phyloP scores from a whole-genome alignment of 2,797 vertebrate species.

The Etheostoma nigrum region DNA sequence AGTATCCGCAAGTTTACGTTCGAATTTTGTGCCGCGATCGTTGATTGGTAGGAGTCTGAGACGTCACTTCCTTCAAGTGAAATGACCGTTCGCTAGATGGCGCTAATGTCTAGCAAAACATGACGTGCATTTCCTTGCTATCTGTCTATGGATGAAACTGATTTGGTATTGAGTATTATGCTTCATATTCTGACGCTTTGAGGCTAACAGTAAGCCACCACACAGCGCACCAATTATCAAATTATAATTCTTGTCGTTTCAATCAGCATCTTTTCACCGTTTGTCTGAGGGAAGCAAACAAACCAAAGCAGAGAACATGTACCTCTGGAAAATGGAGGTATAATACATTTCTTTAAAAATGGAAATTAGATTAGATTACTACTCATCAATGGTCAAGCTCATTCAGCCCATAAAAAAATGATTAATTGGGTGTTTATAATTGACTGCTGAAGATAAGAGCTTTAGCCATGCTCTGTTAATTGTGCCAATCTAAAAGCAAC shows the following conservation, averaged over 20 bases:
- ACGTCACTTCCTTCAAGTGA: constrained; percentile 67
- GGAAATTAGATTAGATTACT: constrained; percentile 39
- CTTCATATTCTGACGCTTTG: constrained; percentile 17
- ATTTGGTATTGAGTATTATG: constrained; percentile 31
- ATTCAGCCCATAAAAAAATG: constrained; percentile 43
- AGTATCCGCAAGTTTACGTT: constrained; percentile 51
- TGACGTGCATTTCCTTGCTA: neutral
- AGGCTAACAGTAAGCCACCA: constrained; percentile 11
- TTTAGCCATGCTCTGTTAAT: constrained; percentile 13
- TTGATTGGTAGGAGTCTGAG: constrained; percentile 62
- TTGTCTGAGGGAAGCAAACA: constrained; percentile 31
- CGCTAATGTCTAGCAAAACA: constrained; percentile 21
- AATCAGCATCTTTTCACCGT: constrained; percentile 23
- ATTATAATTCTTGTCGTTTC: constrained; percentile 40
- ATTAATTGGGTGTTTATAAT: constrained; percentile 55
- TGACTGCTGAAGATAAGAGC: constrained; percentile 59
- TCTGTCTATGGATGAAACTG: neutral
- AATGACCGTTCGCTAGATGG: constrained; percentile 30
- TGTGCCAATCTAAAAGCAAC: constrained; percentile 55
- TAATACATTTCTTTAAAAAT: constrained; percentile 24
- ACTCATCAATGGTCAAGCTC: constrained; percentile 36
- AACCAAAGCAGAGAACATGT: constrained; percentile 15
- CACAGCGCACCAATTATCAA: constrained; percentile 23
- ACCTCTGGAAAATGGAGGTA: constrained; percentile 6
- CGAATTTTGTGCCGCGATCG: constrained; percentile 65